Base-by-base conservation (phyloP, 2,113 vertebrate genomes). In the Crotophaga sulcirostris region DNA sequence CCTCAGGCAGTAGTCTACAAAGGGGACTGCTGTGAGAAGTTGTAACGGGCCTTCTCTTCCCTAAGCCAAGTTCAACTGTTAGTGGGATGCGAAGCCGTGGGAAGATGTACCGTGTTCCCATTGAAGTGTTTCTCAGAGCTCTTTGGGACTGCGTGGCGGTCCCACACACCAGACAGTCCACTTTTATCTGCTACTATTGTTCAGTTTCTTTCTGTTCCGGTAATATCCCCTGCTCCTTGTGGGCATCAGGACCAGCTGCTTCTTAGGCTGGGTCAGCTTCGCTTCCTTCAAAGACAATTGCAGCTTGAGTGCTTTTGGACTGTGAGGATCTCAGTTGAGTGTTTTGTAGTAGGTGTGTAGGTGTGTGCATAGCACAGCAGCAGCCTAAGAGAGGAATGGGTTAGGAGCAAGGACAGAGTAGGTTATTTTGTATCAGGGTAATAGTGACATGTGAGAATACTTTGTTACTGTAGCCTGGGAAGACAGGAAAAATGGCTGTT, bases 61-160 rank as follows among this genome's bases (percentile, higher is more conserved):
- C 28, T 49, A 42, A 51, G 33, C 16, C 21, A 26, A 55, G 78
- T 51, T 81, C 49, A 76, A 0, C n/a, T 64, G 6, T 67, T 74
- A 68, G 25, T 52, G 70, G 66, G 33, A 59, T 59, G 20, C 42
- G 84, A 40, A 78, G n/a, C 51, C 3, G 0, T 45, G 64, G 26
- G n/a, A 63, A 82, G 42, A 8, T 51, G 1, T 44, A 6, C 13
- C 29, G 5, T 0, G 0, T 54, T 87, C 38, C 68, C 25, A 16
- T 0, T 49, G 28, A 62, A 93, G 77, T 82, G 60, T 81, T 89
- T 91, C 68, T 84, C 6, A 9, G 55, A 87, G 66, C 11, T 77
- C 0, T n/a, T 66, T 45, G 42, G 64, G 60, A 3, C 51, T 73
- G 11, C 4, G 3, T 10, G 87, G 64, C 7, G 3, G 59, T 86